These are phyloP conservation scores for Brachionus rotundiformis DNA, from an alignment of 1,140 invertebrate species.

Conservation along the genomic window DNA sequence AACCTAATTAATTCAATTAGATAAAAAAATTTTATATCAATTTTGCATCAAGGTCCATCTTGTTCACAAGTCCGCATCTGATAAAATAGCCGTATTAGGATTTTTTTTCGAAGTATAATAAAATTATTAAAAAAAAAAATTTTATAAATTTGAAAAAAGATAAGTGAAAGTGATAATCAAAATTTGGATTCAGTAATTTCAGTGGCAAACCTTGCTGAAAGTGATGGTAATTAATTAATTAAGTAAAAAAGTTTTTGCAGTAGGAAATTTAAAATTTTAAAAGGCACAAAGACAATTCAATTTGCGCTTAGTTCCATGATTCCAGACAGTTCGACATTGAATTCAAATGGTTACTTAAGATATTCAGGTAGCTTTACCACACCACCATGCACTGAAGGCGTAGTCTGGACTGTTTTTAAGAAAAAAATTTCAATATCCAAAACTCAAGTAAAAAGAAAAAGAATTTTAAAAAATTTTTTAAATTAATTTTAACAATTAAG, in stretches of 20 bases:
- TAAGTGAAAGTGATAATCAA: not conserved
- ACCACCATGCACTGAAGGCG: conserved; percentile 81
- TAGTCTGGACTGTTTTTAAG: conserved; percentile 82
- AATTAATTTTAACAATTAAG: not conserved
- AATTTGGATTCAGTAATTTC: not conserved
- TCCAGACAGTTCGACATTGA: not conserved
- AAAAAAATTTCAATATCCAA: conserved; percentile 63
- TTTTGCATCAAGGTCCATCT: conserved; percentile 17
- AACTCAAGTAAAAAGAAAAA: not conserved
- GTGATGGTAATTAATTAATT: not conserved
- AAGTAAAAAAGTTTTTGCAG: not conserved
- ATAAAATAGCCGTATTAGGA: not conserved
- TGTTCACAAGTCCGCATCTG: not conserved
- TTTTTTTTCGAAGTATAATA: conserved; percentile 35
- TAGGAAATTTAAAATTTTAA: not conserved
- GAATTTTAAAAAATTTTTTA: not conserved
- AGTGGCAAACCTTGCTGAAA: not conserved
- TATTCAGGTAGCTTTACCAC: conserved; percentile 85
- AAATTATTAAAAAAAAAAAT: not conserved
- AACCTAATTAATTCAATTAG: not conserved
- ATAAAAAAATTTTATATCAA: not conserved
- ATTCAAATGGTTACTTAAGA: conserved; percentile 65
- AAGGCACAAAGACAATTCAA: not conserved
- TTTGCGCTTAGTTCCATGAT: not conserved
- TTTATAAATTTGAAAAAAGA: not conserved